phyloP scores from a whole-genome alignment of 2,888 invertebrate species.

The Heterodera filipjevi region DNA sequence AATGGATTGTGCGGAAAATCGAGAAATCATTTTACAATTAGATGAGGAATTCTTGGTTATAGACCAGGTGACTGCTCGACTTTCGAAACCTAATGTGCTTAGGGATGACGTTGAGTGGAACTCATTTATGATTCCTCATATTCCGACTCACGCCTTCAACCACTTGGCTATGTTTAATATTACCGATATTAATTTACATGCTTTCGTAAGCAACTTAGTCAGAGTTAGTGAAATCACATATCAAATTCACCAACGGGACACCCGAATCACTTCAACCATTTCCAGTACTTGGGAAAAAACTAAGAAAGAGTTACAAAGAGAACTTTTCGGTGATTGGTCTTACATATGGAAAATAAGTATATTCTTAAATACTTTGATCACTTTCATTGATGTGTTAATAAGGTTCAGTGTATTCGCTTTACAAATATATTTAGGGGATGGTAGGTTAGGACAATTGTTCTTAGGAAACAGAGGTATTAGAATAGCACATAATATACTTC shows the following conservation, averaged over 20 bases:
- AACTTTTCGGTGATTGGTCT: constrained; percentile 4
- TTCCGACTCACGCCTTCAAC: not conserved
- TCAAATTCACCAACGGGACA: not conserved
- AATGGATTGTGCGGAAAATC: not conserved
- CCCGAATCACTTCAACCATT: not conserved
- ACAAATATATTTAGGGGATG: not conserved
- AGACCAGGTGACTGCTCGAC: not conserved
- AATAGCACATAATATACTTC: too few species aligned
- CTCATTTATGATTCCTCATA: not conserved
- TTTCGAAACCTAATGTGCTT: not conserved
- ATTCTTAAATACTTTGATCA: not conserved
- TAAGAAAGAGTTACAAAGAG: not conserved
- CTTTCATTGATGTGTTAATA: not conserved
- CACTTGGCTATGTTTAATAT: not conserved
- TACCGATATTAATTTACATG: too few species aligned
- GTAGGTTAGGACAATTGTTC: not conserved
- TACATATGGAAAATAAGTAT: not conserved
- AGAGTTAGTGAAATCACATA: not conserved
- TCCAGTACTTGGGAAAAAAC: not conserved
- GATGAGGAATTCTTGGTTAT: not conserved
- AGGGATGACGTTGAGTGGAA: not conserved
- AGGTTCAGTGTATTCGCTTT: not conserved
- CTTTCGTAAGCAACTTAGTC: not conserved
- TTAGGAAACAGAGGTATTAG: not conserved
- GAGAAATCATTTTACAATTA: not conserved